Evolutionary conservation across 2,113 vertebrate genomes (phyloP), one percentile per base, ranked within the genome.

Genomic region (Mormyrus iriodes): DNA sequence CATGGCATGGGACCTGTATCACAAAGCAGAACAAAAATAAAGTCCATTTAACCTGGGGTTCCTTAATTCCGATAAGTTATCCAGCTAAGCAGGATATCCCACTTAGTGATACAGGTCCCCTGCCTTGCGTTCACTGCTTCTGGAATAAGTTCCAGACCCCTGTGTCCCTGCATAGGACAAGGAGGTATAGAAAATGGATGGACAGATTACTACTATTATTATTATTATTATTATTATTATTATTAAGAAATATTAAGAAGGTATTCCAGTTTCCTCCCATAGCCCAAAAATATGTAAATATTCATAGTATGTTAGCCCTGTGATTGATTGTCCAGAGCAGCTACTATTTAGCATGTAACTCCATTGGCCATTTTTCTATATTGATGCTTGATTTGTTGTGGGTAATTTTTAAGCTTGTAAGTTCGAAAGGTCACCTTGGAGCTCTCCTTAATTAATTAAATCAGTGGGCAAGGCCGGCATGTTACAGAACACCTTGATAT

Each of bases 401-500:
- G 90, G 90, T 92, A 87, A 91, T 93, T 94, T 93, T 91, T 89
- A 90, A 94, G 90, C 90, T 86, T 90, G 89, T 51, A 89, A 90
- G 91, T 92, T 92, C 89, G 88, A 94, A 92, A 94, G 94, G 93
- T 95, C 93, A 95, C 91, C 93, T 93, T 94, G 92, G 73, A 91
- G 91, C 89, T 73, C 91, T 21, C 89, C 49, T 89, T 92, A 91
- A 94, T 93, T 94, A 93, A 94, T 95, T 91, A 89, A 92, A 94
- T 94, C 91, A 92, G 90, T 2, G 31, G 91, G 92, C 90, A 92
- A 91, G 90, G 91, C 89, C 89, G 91, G 90, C 89, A 91, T 90
- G 88, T 89, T 91, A 83, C 53, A 84, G 91, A 89, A 89, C 93
- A 92, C 92, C 92, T 93, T 93, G 91, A 93, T 90, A 91, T 91